Evolutionary conservation across 2,797 vertebrate species (phyloP).

Genomic region (Cryptoblepharus egeriae): DNA sequence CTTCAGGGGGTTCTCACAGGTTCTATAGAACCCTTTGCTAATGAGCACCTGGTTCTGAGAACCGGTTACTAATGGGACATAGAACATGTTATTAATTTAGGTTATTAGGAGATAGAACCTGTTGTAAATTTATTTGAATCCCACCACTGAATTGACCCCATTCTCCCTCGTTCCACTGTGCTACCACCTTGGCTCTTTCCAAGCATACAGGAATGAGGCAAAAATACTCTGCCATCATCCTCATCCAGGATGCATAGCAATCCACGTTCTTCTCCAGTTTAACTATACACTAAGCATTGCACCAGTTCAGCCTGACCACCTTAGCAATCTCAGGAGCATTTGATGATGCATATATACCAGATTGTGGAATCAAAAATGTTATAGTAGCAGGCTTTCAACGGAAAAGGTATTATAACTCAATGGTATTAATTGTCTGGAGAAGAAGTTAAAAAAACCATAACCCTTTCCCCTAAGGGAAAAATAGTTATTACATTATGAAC

Average conservation of each 20-base stretch:
- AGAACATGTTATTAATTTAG: no score
- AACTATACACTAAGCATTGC: not conserved
- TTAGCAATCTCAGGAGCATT: not conserved
- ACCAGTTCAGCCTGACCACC: not conserved
- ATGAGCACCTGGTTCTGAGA: no score
- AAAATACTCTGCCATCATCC: no score
- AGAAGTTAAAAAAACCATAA: not conserved
- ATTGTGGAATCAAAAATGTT: constrained; percentile 21
- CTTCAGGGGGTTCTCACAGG: no score
- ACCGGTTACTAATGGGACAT: no score
- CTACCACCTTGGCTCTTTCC: no score
- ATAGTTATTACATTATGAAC: constrained; percentile 5
- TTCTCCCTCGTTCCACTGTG: no score
- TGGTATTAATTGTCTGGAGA: not conserved
- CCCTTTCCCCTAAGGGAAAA: not conserved
- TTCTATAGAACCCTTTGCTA: no score
- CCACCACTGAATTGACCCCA: no score
- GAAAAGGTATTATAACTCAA: not conserved
- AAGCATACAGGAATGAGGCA: no score
- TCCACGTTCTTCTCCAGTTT: not conserved
- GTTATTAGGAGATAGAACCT: no score
- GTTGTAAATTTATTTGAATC: no score
- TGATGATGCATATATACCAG: constrained; percentile 18
- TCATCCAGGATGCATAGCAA: not conserved
- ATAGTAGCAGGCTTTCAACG: not conserved